Conservation (phyloP, 2,113 vertebrate species). For the Aplodontia rufa region DNA sequence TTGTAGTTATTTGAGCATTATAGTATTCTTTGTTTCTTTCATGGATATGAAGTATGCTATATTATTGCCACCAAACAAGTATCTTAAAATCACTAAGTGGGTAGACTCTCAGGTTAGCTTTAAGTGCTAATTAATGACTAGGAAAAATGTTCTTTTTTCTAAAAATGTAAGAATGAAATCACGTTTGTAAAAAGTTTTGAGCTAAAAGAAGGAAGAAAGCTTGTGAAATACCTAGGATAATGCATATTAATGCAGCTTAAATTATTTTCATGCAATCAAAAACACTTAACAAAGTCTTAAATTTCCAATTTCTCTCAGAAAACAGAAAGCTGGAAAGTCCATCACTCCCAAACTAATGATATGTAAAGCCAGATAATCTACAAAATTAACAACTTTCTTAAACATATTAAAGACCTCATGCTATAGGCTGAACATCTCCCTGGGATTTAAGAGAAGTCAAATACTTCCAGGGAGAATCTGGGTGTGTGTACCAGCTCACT, state of each 20-base stretch:
- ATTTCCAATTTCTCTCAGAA: background rate
- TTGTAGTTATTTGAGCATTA: background rate
- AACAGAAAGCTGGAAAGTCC: background rate
- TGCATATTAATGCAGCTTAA: background rate
- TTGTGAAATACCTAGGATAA: background rate
- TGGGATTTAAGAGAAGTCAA: background rate
- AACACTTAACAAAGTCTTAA: background rate
- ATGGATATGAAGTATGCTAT: background rate
- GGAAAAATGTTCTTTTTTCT: background rate
- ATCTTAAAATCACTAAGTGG: background rate
- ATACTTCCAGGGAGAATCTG: background rate
- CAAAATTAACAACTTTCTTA: background rate
- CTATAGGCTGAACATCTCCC: background rate
- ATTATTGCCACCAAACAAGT: background rate
- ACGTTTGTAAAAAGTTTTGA: background rate
- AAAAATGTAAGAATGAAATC: background rate
- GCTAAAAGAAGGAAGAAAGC: background rate
- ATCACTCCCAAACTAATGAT: background rate
- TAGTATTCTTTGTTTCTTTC: background rate
- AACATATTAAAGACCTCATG: background rate
- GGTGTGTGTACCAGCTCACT: background rate
- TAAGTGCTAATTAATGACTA: background rate
- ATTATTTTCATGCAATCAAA: background rate
- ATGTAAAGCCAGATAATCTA: background rate
- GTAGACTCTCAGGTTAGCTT: background rate